Conservation (phyloP, 92 coral and sea anemone species). For the Epizoanthus ramosus region DNA sequence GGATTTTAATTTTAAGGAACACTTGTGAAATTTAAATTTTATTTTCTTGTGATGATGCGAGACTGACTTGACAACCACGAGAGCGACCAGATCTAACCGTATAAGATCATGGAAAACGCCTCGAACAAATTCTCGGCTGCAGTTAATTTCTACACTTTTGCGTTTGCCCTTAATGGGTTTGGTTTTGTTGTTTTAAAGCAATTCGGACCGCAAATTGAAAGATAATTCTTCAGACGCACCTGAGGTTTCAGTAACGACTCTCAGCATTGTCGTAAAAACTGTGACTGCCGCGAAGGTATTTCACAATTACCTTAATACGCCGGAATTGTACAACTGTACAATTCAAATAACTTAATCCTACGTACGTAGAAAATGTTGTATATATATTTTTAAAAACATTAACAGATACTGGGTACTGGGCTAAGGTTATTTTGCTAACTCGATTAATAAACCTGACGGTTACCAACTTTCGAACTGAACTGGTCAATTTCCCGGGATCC, state of each 20-base stretch:
- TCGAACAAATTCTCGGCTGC: conserved; percentile 27
- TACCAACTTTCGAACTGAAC: background rate
- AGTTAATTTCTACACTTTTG: conserved; percentile 11
- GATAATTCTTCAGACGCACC: conserved; percentile 22
- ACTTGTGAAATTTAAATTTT: conserved; percentile 79
- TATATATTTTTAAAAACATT: background rate
- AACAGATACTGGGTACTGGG: background rate
- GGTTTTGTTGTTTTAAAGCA: conserved; percentile 29
- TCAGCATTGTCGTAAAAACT: background rate
- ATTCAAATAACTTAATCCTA: background rate
- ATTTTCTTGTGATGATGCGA: conserved; percentile 69
- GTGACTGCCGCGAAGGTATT: background rate
- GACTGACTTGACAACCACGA: conserved; percentile 7
- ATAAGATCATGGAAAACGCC: conserved; percentile 28
- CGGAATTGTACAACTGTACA: background rate
- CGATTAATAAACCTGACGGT: background rate
- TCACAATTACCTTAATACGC: background rate
- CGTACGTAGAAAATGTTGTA: background rate
- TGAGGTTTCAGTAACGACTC: background rate
- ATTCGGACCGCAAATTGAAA: conserved; percentile 27
- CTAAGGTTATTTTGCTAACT: conserved; percentile 14
- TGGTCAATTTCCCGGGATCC: conserved; percentile 22
- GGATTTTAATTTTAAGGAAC: conserved; percentile 57
- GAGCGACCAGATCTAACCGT: conserved; percentile 15
- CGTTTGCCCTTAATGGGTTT: conserved; percentile 30